These are phyloP conservation scores for Montipora capricornis DNA, from an alignment of 64 coral and sea anemone species.

Conservation along the genomic window DNA sequence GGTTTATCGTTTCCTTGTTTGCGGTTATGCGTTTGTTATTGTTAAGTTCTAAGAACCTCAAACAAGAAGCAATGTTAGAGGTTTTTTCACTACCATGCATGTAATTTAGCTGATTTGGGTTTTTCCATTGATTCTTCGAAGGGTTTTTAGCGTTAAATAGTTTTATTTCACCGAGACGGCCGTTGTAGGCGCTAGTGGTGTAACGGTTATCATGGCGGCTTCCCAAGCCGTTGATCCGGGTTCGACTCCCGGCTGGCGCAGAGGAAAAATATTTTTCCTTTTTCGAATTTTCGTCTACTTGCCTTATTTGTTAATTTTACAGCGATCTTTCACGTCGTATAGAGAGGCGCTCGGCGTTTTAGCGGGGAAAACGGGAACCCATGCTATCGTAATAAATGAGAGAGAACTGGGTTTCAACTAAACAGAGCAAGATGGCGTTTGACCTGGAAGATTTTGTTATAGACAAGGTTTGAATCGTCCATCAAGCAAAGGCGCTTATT, in stretches of 20 bases:
- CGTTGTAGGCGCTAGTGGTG: constrained; percentile 82
- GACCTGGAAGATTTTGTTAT: constrained; percentile 60
- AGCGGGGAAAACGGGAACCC: neutral
- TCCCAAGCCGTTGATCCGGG: constrained; percentile 98
- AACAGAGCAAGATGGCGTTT: constrained; percentile 54
- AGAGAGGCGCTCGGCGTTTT: too few relatives aligned
- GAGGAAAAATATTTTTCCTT: neutral
- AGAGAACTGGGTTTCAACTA: constrained; percentile 43
- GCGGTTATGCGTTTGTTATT: neutral
- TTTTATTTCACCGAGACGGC: accelerated
- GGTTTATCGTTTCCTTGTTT: neutral
- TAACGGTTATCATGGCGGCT: constrained; percentile 97
- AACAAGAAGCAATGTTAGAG: neutral
- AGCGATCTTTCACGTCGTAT: neutral
- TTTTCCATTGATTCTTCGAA: too few relatives aligned
- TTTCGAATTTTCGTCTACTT: neutral
- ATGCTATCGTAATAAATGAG: neutral
- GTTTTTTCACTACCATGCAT: too few relatives aligned
- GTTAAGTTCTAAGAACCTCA: neutral
- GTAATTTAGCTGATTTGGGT: too few relatives aligned
- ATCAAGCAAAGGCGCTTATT: neutral
- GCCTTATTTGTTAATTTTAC: neutral
- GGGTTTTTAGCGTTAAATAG: neutral
- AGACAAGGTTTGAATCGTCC: constrained; percentile 42
- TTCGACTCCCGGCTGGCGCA: constrained; percentile 98